phyloP scores from a whole-genome alignment of 2,797 vertebrate genomes.

The Premnoplex brunnescens region DNA sequence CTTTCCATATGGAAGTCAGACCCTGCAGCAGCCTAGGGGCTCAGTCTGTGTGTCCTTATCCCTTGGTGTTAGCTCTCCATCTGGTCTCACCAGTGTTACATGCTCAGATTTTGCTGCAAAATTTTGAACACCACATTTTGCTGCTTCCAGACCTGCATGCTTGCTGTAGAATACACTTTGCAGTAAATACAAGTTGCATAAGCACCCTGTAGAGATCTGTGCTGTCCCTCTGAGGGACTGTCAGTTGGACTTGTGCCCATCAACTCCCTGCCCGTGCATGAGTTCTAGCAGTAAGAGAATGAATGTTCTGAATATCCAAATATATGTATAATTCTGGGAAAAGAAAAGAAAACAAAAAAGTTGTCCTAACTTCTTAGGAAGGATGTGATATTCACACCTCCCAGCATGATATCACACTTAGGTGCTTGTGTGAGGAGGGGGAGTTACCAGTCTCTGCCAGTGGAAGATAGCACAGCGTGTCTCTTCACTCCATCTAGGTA shows the following conservation, averaged over 20 bases:
- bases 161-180: neutral
- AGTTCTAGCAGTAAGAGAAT: neutral
- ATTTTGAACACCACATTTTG: neutral
- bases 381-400: neutral
- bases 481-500: neutral
- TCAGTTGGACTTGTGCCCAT: accelerated
- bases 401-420: neutral
- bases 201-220: neutral
- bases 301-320: neutral
- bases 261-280: neutral
- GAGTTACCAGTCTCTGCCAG: neutral
- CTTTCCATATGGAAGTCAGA: neutral
- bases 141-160: neutral
- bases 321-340: neutral
- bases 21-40: neutral
- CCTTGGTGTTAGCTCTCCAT: neutral
- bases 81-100: neutral
- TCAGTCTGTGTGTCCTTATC: accelerated
- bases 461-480: neutral
- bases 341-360: accelerated
- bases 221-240: neutral
- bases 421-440: neutral
- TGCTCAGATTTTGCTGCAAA: accelerated
- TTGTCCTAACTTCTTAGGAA: neutral
- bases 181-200: neutral